phyloP scores from a whole-genome alignment of 2,113 vertebrate species.

The Xyrauchen texanus region DNA sequence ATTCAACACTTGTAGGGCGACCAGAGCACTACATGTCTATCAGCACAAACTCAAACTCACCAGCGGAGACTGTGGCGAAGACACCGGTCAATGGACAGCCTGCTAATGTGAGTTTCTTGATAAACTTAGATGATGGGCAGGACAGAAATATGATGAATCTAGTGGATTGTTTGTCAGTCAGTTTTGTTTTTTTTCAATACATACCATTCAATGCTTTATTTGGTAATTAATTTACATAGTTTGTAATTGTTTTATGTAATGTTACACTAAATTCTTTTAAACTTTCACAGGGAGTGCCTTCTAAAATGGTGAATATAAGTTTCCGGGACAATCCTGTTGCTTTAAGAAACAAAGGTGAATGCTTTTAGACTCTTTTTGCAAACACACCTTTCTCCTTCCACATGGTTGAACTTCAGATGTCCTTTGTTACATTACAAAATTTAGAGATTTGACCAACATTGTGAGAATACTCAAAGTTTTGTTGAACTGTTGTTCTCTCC shows the following conservation, averaged over 20 bases:
- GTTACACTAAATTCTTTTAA: neutral
- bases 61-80: constrained; percentile 63
- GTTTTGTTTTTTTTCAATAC: neutral
- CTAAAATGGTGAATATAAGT: constrained; percentile 74
- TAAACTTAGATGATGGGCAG: neutral
- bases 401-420: neutral
- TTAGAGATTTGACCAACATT: neutral
- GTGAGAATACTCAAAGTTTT: neutral
- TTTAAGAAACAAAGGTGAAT: constrained; percentile 84
- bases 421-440: too few species aligned
- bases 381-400: neutral
- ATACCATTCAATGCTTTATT: neutral
- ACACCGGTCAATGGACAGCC: constrained; percentile 69
- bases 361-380: neutral
- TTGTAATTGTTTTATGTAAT: neutral
- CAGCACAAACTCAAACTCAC: constrained; percentile 65
- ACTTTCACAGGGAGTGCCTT: constrained; percentile 69
- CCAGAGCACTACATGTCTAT: constrained; percentile 78
- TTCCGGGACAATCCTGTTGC: constrained; percentile 65
- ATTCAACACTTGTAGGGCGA: constrained; percentile 83
- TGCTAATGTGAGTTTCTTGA: constrained; percentile 76
- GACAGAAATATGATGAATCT: neutral
- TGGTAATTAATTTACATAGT: neutral
- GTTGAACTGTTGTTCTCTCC: neutral
- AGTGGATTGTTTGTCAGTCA: neutral